Evolutionary conservation across 2,797 vertebrate species (phyloP), one percentile per base, ranked within the genome.

Genomic region (Zenarchopterus dispar): DNA sequence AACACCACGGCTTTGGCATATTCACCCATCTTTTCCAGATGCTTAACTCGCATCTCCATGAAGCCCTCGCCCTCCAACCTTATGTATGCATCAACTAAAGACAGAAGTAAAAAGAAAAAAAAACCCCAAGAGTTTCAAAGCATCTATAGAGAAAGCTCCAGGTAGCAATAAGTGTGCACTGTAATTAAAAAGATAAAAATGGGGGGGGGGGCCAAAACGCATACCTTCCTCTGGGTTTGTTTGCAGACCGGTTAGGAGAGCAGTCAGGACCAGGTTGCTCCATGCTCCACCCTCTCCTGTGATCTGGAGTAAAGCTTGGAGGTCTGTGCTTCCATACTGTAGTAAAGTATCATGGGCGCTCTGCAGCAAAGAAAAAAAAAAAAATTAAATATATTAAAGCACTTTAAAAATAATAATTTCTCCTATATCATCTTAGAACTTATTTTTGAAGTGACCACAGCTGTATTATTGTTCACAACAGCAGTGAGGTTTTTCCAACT

Each of bases 21-120:
- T 86, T 97, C 96, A 41, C 96, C 96, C 64, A 96, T 95, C 92
- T 98, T 99, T 92, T 99, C 95, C 85, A 99, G 88, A 79, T 98
- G 97, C 85, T 98, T 99, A 84, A 99, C 95, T 57, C 98, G 89
- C 96, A 99, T 96, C 86, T 99, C 97, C 91, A 99, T 95, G 90
- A 99, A 98, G 83, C 94, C 94, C 80, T 96, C 94, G 7, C 97
- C 98, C 91, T 99, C 98, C 93, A 95, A 93, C 85, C 91, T 94
- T 87, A 99, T 95, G 90, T 96, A 95, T 39, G 94, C 93, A 84
- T 95, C 94, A 59, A 95, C 93, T 94, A 46, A n/a, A 24, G 10
- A 77, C 53, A 80, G 15, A 80, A 4, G 64, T 51, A 4, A 31
- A 13, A 2, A 42, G 0, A 1, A 46, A 42, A 48, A 1, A 46